phyloP scores from a whole-genome alignment of 2,113 vertebrate species.

The Ptychochromis oligacanthus region DNA sequence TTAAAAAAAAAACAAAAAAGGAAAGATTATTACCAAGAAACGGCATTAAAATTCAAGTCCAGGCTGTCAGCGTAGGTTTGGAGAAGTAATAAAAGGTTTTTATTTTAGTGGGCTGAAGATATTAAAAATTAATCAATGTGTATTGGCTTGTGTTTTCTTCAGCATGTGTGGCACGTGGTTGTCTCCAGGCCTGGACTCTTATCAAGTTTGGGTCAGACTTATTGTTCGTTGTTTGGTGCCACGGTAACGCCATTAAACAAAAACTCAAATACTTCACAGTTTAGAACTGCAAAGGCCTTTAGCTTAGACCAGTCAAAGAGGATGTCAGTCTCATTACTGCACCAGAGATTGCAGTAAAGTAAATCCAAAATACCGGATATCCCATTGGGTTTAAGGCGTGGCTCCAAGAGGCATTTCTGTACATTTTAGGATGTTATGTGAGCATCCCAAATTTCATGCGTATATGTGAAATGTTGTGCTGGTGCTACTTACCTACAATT shows the following conservation, averaged over 20 bases:
- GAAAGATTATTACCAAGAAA: background rate
- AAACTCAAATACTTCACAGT: too few species aligned
- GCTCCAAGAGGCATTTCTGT: background rate
- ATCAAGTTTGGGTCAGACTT: too few species aligned
- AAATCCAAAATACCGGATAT: background rate
- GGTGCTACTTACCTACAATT: background rate
- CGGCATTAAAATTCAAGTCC: background rate
- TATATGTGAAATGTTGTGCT: fast-evolving
- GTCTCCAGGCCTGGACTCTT: too few species aligned
- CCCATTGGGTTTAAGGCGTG: background rate
- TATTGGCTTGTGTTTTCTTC: background rate
- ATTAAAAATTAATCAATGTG: background rate
- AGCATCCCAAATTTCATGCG: background rate
- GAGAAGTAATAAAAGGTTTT: background rate
- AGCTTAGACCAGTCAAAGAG: background rate
- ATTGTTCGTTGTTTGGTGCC: too few species aligned
- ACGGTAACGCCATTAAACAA: too few species aligned
- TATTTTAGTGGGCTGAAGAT: background rate
- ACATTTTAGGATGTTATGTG: background rate
- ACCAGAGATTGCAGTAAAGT: background rate
- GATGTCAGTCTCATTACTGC: background rate
- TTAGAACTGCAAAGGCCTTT: too few species aligned
- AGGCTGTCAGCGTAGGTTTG: background rate
- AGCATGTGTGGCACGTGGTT: background rate
- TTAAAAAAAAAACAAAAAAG: background rate